Conservation (phyloP, 2,113 vertebrate genomes). For the Sula dactylatra region DNA sequence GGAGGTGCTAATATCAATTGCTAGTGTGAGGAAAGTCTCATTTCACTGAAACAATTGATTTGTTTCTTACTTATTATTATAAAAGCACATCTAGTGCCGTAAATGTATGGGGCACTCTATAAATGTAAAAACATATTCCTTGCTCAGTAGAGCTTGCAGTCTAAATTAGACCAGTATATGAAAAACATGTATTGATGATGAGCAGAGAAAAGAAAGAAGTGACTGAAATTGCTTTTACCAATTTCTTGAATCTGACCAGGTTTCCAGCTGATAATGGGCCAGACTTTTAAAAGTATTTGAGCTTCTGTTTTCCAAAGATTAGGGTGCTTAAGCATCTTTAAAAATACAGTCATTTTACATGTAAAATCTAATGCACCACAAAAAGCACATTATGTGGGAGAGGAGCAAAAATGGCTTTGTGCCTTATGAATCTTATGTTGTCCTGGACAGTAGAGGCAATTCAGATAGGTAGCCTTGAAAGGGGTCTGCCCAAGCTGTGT, state of each 20-base stretch:
- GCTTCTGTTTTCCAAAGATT: not conserved
- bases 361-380: not conserved
- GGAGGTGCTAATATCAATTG: not conserved
- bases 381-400: not conserved
- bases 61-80: not conserved
- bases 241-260: not conserved
- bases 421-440: not conserved
- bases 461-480: not conserved
- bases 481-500: not conserved
- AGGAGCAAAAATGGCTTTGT: not conserved
- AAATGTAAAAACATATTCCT: slow-evolving; percentile 1
- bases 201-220: not conserved
- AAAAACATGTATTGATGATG: not conserved
- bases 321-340: not conserved
- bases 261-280: not conserved
- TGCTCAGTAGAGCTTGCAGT: not conserved
- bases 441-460: not conserved
- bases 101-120: not conserved
- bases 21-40: not conserved
- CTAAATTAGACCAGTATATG: not conserved
- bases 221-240: not conserved
- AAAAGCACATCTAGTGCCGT: not conserved
- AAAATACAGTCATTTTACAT: not conserved
- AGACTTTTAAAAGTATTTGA: not conserved
- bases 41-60: not conserved